These are phyloP conservation scores for Sebastes taczanowskii DNA, from an alignment of 2,797 vertebrate genomes.

Conservation along the genomic window DNA sequence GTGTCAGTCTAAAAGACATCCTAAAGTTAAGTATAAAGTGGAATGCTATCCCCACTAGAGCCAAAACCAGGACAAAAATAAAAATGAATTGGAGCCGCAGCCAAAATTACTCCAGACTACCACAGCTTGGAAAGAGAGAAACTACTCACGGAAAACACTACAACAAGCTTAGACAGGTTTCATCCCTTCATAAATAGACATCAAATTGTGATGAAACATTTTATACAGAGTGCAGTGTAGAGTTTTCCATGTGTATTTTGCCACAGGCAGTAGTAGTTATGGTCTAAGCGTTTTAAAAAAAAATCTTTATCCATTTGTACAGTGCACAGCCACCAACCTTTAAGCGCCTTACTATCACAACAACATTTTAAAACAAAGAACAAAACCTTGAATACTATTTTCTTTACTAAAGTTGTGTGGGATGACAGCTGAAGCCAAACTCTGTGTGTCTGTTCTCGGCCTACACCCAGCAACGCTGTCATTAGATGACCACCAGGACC, in stretches of 20 bases:
- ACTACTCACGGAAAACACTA: conserved; percentile 1
- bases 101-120: conserved; percentile 24
- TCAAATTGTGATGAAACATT: background rate
- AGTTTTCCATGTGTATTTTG: background rate
- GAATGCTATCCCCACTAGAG: background rate
- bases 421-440: conserved; percentile 4
- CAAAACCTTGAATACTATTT: conserved; percentile 1
- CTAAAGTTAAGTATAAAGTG: background rate
- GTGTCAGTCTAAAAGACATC: background rate
- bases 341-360: background rate
- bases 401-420: conserved; percentile 17
- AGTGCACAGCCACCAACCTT: background rate
- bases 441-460: conserved; percentile 16
- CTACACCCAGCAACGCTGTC: conserved; percentile 42
- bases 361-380: background rate
- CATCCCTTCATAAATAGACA: background rate
- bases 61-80: conserved; percentile 35
- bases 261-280: background rate
- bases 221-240: background rate
- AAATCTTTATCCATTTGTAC: background rate
- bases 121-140: background rate
- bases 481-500: conserved; percentile 53
- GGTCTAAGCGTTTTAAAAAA: too few species aligned
- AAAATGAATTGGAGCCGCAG: conserved; percentile 21
- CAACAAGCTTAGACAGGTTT: background rate